These are phyloP conservation scores for Rhinophrynus dorsalis DNA, from an alignment of 2,797 vertebrate genomes.

Conservation along the genomic window DNA sequence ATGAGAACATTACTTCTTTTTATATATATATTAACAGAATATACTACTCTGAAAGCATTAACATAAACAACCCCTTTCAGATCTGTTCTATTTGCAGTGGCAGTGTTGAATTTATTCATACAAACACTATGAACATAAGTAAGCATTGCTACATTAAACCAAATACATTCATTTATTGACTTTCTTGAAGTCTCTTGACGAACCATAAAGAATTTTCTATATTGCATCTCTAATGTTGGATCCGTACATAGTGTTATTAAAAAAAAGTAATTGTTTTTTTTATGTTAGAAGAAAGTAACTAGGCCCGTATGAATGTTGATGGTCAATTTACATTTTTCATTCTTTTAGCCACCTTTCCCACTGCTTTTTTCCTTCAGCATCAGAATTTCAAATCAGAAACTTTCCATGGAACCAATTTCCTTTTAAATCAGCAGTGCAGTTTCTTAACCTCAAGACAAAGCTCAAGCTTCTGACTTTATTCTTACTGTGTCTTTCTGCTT, in stretches of 20 bases:
- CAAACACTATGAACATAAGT: no score
- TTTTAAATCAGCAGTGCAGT: constrained; percentile 18
- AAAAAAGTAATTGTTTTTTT: constrained; percentile 5
- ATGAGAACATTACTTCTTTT: no score
- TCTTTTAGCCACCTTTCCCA: not conserved
- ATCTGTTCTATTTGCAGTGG: no score
- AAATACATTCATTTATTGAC: not conserved
- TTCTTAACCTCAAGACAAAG: constrained; percentile 30
- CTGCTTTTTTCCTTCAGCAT: constrained; percentile 16
- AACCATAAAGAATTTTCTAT: not conserved
- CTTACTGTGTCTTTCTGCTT: not conserved
- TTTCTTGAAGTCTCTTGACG: not conserved
- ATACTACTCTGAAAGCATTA: no score
- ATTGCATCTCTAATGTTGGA: not conserved
- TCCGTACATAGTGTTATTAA: constrained; percentile 5
- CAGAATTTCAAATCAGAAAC: constrained; percentile 20
- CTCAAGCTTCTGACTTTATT: constrained; percentile 1
- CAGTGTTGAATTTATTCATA: no score
- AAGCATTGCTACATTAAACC: no score
- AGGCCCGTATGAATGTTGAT: not conserved
- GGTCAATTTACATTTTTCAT: constrained; percentile 5
- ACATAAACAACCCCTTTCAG: no score
- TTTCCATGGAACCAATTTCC: constrained; percentile 44
- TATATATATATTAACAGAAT: no score
- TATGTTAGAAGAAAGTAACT: not conserved